phyloP scores from a whole-genome alignment of 2,797 vertebrate genomes.

The Sebastes vulpes region DNA sequence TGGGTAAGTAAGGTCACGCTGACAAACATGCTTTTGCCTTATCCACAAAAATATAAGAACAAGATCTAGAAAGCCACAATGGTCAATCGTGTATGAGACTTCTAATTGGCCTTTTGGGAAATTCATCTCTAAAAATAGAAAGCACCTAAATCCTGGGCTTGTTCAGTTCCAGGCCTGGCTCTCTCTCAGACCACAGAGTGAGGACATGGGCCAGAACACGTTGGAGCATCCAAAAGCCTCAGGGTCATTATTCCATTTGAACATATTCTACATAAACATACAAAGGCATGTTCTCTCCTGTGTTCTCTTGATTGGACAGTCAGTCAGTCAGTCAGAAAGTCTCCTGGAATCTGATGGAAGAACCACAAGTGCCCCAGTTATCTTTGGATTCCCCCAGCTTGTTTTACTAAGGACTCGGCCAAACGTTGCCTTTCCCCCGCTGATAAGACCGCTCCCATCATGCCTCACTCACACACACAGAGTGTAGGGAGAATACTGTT shows the following conservation, averaged over 20 bases:
- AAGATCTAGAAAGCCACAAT: constrained; percentile 23
- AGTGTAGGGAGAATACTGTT: constrained; percentile 72
- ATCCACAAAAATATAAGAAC: constrained; percentile 19
- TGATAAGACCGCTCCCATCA: constrained; percentile 81
- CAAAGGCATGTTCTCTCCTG: constrained; percentile 40
- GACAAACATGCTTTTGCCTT: constrained; percentile 15
- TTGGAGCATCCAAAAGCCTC: constrained; percentile 46
- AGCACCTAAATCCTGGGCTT: constrained; percentile 20
- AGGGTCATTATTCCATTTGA: constrained; percentile 56
- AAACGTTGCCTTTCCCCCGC: constrained; percentile 66
- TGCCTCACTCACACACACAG: constrained; percentile 69
- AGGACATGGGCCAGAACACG: constrained; percentile 45
- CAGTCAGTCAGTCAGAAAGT: constrained; percentile 52
- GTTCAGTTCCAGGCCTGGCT: constrained; percentile 48
- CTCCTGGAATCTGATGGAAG: constrained; percentile 60
- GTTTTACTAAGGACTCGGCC: constrained; percentile 68
- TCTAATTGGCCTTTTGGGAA: constrained; percentile 33
- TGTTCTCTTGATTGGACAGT: constrained; percentile 43
- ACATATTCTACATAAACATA: constrained; percentile 58
- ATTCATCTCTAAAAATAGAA: constrained; percentile 63
- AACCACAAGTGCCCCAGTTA: constrained; percentile 68
- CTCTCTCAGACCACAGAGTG: constrained; percentile 46
- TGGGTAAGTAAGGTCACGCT: constrained; percentile 40
- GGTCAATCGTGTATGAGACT: constrained; percentile 20
- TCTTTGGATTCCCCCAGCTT: constrained; percentile 75